These are phyloP conservation scores for Bombus balteatus DNA, from an alignment of 1,140 invertebrate genomes.

Conservation along the genomic window DNA sequence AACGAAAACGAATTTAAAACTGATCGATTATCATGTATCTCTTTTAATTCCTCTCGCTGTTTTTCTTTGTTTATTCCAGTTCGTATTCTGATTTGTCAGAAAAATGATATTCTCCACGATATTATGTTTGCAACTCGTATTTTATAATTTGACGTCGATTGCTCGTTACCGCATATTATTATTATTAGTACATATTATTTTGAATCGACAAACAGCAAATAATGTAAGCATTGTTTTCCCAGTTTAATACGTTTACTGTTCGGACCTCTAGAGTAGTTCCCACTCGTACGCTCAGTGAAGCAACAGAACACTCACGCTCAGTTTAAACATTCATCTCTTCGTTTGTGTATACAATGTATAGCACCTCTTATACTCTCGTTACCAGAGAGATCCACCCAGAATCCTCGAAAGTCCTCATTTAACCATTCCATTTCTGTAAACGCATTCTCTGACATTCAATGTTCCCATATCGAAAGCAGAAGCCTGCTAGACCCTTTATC, in stretches of 20 bases:
- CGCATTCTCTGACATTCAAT: background rate
- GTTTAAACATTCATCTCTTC: conserved; percentile 5
- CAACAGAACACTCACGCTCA: background rate
- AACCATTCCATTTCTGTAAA: background rate
- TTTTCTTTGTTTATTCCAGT: background rate
- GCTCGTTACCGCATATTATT: background rate
- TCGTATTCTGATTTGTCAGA: background rate
- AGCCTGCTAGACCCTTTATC: background rate
- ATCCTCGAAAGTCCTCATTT: background rate
- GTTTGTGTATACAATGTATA: background rate
- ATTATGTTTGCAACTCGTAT: too few species aligned
- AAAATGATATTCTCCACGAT: too few species aligned
- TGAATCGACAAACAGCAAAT: background rate
- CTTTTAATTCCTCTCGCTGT: rapidly evolving
- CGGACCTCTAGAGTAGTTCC: background rate
- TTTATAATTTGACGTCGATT: background rate
- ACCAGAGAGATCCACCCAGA: background rate
- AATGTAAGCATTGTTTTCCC: background rate
- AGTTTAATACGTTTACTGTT: background rate
- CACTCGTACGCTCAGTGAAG: background rate
- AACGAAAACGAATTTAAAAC: background rate
- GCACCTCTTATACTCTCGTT: background rate
- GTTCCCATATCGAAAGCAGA: background rate
- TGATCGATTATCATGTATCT: too few species aligned
- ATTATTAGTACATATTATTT: background rate